Percentiles rank a stretch among this genome's conserved stretches.
Conservation (phyloP, 1,140 invertebrate species). For the Leucophenga varia region DNA sequence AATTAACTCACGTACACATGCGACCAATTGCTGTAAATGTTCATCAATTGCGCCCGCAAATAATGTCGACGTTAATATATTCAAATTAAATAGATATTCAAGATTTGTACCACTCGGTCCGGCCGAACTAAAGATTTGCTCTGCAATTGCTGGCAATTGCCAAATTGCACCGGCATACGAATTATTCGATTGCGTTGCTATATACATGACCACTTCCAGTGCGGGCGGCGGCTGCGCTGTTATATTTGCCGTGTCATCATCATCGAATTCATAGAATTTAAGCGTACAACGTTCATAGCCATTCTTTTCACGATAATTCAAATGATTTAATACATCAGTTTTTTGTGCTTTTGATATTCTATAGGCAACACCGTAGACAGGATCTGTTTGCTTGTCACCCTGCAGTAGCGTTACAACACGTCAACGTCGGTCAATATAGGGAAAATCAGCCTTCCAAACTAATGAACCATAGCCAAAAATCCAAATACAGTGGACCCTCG, state of each 20-base stretch:
- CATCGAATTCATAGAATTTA: slow-evolving; percentile 68
- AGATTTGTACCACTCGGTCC: slow-evolving; percentile 86
- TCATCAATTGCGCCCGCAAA: slow-evolving; percentile 70
- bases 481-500: no score
- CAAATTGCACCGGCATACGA: slow-evolving; percentile 71
- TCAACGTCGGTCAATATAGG: slow-evolving; percentile 80
- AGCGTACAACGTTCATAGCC: slow-evolving; percentile 75
- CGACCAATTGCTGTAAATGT: slow-evolving; percentile 78
- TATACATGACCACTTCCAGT: slow-evolving; percentile 77
- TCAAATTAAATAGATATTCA: slow-evolving; percentile 86
- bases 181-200: slow-evolving; percentile 77
- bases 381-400: slow-evolving; percentile 64
- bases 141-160: slow-evolving; percentile 73
- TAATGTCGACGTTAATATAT: slow-evolving; percentile 73
- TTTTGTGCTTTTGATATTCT: slow-evolving; percentile 73
- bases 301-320: slow-evolving; percentile 88
- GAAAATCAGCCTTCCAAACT: slow-evolving; percentile 92
- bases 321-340: slow-evolving; percentile 72
- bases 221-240: no score
- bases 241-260: no score
- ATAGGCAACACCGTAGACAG: slow-evolving; percentile 90
- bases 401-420: slow-evolving; percentile 84
- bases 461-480: slow-evolving; percentile 93
- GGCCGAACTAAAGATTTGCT: slow-evolving; percentile 69
- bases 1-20: slow-evolving; percentile 22